These are phyloP conservation scores for Australoheros scitulus DNA, from an alignment of 2,113 vertebrate species.

Conservation along the genomic window DNA sequence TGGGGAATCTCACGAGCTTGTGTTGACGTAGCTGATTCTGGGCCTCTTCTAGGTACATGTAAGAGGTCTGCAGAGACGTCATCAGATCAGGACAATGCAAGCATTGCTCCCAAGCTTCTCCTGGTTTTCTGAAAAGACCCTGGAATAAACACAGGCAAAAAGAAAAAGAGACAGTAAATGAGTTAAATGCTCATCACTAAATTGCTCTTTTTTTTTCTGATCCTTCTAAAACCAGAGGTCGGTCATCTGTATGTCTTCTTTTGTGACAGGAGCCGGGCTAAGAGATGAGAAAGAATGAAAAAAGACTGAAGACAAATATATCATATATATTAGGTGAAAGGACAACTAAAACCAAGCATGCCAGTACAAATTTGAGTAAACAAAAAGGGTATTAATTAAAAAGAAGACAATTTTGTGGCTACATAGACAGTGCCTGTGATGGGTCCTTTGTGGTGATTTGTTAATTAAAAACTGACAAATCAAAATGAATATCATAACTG, in stretches of 20 bases:
- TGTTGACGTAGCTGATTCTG: conserved; percentile 72
- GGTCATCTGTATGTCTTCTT: background rate
- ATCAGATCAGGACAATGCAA: conserved; percentile 85
- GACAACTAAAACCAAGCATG: background rate
- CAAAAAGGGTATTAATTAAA: background rate
- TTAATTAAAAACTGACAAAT: background rate
- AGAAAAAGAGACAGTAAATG: conserved; percentile 19
- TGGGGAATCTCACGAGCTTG: conserved; percentile 63
- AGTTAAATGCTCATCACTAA: conserved; percentile 41
- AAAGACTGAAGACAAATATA: background rate
- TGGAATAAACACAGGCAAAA: conserved; percentile 69
- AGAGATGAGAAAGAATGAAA: background rate
- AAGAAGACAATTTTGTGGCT: background rate
- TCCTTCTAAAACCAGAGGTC: background rate
- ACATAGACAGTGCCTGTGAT: background rate
- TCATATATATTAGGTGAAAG: background rate
- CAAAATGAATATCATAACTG: background rate
- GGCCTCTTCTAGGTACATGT: conserved; percentile 74
- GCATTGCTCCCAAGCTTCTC: conserved; percentile 83
- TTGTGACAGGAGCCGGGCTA: background rate
- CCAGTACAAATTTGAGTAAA: background rate
- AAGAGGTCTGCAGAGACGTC: conserved; percentile 80
- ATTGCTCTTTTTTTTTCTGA: background rate
- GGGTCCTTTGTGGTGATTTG: background rate
- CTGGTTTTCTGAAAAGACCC: conserved; percentile 83